Evolutionary conservation across 1,140 invertebrate species (phyloP), one percentile per base, ranked within the genome.

Genomic region (Andrena cerasifolii): DNA sequence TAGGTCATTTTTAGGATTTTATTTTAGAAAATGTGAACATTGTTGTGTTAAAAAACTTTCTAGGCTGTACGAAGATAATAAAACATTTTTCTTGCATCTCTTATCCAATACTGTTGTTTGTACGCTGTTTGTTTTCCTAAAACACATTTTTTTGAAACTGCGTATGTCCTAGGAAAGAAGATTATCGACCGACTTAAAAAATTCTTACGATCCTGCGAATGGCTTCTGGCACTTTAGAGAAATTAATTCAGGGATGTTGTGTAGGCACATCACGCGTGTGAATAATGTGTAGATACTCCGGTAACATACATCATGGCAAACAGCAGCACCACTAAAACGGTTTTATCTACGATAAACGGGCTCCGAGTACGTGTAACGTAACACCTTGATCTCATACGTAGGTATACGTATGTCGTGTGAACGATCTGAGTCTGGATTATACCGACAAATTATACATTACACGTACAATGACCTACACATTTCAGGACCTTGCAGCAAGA

Each of bases 291-390:
- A 40, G 71, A n/a, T 51, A 49, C 71, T 31, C 31, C 12, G 16
- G 43, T 33, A 53, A 18, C 71, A 73, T 73, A 63, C 33, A 73
- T 73, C 71, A 65, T 16, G 24, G 59, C 59, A 31, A 53, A 73
- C 71, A 73, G 47, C 71, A 73, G 71, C 59, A 73, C 33, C 71
- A 18, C 47, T 24, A 51, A 47, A 40, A 43, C 49, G 51, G 49
- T 82, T 76, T 78, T 82, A 82, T 68, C 78, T 49, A 33, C 58
- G 71, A 81, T 82, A 63, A 67, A 76, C 67, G 63, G 49, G 36
- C 65, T 70, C 71, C 71, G 24, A 58, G 65, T 54, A 75, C 63
- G 66, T 28, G 80, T 82, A 82, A 81, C 63, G 18, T 81, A 82
- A 82, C 78, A 82, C 70, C 70, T 53, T 40, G 28, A 63, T 40